These are phyloP conservation scores for Palythoa grandis DNA, from an alignment of 92 coral and sea anemone species.

Conservation along the genomic window DNA sequence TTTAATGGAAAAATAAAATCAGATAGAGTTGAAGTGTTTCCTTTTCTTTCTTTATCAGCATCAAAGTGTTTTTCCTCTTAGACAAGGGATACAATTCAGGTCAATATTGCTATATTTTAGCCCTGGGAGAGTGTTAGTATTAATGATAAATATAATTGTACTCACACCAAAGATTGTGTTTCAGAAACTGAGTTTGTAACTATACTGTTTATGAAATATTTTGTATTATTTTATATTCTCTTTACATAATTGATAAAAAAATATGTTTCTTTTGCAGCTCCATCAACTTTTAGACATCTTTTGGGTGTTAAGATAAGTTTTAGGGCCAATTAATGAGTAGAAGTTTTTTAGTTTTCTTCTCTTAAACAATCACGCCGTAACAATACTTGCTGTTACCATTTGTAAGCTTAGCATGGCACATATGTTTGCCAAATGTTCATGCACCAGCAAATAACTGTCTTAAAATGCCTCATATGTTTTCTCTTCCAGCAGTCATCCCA, in stretches of 20 bases:
- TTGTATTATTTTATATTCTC: not conserved
- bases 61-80: not conserved
- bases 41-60: not conserved
- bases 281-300: too few species aligned
- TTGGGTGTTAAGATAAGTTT: too few species aligned
- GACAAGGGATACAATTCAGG: too few species aligned
- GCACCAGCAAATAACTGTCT: conserved; percentile 36
- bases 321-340: not conserved
- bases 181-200: too few species aligned
- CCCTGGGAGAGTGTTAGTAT: not conserved
- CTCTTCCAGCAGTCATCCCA: conserved; percentile 90
- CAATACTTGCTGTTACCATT: not conserved
- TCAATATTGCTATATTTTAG: too few species aligned
- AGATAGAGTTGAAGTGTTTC: not conserved
- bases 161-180: not conserved
- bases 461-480: conserved; percentile 70
- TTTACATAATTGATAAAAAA: too few species aligned
- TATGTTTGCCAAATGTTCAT: conserved; percentile 2
- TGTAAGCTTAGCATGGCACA: not conserved
- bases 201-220: not conserved
- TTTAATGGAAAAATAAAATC: not conserved
- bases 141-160: not conserved
- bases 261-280: too few species aligned
- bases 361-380: not conserved
- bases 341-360: not conserved